Percentiles rank a stretch among this genome's conserved stretches.
These are phyloP conservation scores for Crotalus viridis DNA, from an alignment of 2,113 vertebrate genomes.

Conservation along the genomic window DNA sequence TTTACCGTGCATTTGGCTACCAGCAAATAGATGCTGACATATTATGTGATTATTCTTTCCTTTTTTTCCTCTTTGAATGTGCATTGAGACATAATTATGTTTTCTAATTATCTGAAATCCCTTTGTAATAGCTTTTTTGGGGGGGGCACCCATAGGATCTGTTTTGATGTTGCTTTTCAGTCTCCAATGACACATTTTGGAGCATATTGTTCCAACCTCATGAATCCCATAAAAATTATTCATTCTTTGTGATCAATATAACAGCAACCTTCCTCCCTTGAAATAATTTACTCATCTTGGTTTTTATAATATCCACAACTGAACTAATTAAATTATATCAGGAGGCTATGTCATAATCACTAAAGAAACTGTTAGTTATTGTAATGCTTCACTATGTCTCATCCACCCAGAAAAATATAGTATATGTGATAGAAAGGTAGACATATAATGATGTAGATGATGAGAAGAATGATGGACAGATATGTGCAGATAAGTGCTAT, in stretches of 20 bases:
- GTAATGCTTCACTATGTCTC: neutral
- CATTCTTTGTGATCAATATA: constrained; percentile 45
- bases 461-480: neutral
- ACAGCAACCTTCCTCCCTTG: constrained; percentile 30
- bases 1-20: constrained; percentile 51
- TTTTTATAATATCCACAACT: constrained; percentile 35
- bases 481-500: neutral
- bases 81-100: constrained; percentile 62
- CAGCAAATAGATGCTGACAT: constrained; percentile 44
- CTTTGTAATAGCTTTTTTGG: constrained; percentile 34
- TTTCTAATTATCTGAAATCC: constrained; percentile 61
- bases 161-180: constrained; percentile 45
- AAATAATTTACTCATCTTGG: constrained; percentile 21
- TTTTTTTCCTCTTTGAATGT: constrained; percentile 59
- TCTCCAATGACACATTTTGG: constrained; percentile 40
- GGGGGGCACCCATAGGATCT: constrained; percentile 56
- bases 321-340: constrained; percentile 56
- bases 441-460: fast-evolving
- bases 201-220: constrained; percentile 47
- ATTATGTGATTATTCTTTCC: constrained; percentile 51
- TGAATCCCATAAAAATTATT: constrained; percentile 58
- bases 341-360: constrained; percentile 21
- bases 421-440: neutral
- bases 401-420: neutral
- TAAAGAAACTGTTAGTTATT: neutral